Percentiles rank a stretch among this genome's conserved stretches.
phyloP scores from a whole-genome alignment of 92 coral and sea anemone species.

The Heliopora coerulea region DNA sequence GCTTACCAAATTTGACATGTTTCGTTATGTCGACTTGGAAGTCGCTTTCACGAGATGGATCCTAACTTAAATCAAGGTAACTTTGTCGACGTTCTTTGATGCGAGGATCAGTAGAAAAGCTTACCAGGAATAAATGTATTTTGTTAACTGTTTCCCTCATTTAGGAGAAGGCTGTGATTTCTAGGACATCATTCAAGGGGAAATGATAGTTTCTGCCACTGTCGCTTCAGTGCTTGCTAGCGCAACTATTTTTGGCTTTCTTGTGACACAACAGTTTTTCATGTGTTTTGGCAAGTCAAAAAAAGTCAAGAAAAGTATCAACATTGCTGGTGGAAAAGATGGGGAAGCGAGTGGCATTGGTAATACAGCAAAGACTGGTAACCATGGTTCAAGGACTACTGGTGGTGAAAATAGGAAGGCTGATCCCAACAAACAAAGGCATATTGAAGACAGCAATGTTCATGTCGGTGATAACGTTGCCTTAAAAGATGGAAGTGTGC shows the following conservation, averaged over 20 bases:
- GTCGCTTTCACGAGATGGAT: no score
- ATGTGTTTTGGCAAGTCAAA: conserved; percentile 24
- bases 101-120: no score
- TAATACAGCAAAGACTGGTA: no score
- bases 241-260: background rate
- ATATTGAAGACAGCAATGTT: no score
- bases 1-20: no score
- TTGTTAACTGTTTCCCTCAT: no score
- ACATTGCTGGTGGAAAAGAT: background rate
- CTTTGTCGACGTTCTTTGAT: no score
- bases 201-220: background rate
- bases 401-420: background rate
- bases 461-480: no score
- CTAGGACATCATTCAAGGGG: background rate
- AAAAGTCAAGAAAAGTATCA: background rate
- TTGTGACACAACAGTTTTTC: conserved; percentile 3
- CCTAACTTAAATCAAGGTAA: no score
- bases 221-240: background rate
- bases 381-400: background rate
- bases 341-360: background rate
- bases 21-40: no score
- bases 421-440: background rate
- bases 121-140: no score
- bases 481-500: no score
- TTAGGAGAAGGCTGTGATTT: background rate